Base-by-base conservation (phyloP, 2,888 invertebrate species). In the Lissonota sp. region DNA sequence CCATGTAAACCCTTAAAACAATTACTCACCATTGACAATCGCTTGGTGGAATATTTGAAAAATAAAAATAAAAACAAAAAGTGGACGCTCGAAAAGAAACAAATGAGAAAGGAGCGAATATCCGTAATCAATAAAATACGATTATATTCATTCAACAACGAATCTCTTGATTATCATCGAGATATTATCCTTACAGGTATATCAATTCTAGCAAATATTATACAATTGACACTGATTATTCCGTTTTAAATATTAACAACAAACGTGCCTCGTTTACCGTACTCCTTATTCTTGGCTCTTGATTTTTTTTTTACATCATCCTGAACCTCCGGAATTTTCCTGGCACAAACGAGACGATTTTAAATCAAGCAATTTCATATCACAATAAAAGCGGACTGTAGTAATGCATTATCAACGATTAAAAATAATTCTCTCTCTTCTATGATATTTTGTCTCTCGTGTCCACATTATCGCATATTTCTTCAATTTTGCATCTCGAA, bases 61-160 rank as follows among this genome's bases (percentile, higher is more conserved):
- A 46, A 6, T 12, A 46, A 37, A 4, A 57, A 44, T n/a, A 6
- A 40, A 44, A 40, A 44, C 6, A 40, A 60, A 12, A 51, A 51
- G 42, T 4, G 7, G 14, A 63, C 8, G 5, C 26, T 62, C 8
- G 8, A 26, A 42, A n/a, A 42, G 6, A 60, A 72, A 42, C 53
- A 40, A 72, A 66, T 67, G 14, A 26, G 1, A 3, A 26, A 26
- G 26, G 26, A 26, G 26, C 26, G 26, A 26, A 26, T 26, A 26
- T 26, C 53, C 39, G 42, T 77, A 37, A 67, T 57, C 62, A 81
- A 77, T 81, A 81, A 81, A 81, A 26, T 46, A 76, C 66, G 51
- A 71, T 74, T 77, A 69, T 81, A 77, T 74, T 77, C 77, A 81
- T 81, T 74, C 77, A 81, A 73, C 80, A 66, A 66, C 12, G 53